Evolutionary conservation across 2,113 vertebrate species (phyloP), one percentile per base, ranked within the genome.

Genomic region (Corythoichthys intestinalis): DNA sequence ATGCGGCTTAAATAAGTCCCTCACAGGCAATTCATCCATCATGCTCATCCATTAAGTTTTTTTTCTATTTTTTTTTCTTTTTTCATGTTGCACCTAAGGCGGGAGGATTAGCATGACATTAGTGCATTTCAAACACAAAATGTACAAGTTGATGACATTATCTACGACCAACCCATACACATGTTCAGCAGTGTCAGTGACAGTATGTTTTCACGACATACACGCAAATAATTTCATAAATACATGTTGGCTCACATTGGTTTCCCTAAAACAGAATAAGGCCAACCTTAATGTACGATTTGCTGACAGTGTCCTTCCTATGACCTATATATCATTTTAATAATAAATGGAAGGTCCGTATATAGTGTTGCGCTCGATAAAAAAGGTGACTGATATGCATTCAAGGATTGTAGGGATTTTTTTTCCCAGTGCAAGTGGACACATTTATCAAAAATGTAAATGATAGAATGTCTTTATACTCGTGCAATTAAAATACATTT

Each of bases 81-180:
- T n/a, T 15, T n/a, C 3, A 28, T 46, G n/a, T 62, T 63, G 46
- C 38, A 63, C 12, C 28, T 63, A 28, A n/a, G 20, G 44, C 14
- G 46, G 62, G 37, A 57, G 74, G 80, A 85, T 88, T 79, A 74
- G 54, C 34, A 10, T 3, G 49, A 48, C 50, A 80, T 83, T 83
- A 86, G 37, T 37, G 62, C 10, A 52, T 71, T 68, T 74, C 66
- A 74, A 65, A 52, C 54, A 70, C 59, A 65, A 75, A 71, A 73
- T 75, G 70, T 28, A 53, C 68, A 28, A 9, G 59, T 77, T 50
- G 53, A 70, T 72, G 67, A 73, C 68, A 61, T 76, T 49, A 82
- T 77, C 71, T 73, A n/a, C 35, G 9, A 63, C 72, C 65, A 58
- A 54, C 47, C 37, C 34, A 7, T 37, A 65, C 73, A 82, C 67